Conservation (phyloP, 2,113 vertebrate species). For the Casuarius casuarius region DNA sequence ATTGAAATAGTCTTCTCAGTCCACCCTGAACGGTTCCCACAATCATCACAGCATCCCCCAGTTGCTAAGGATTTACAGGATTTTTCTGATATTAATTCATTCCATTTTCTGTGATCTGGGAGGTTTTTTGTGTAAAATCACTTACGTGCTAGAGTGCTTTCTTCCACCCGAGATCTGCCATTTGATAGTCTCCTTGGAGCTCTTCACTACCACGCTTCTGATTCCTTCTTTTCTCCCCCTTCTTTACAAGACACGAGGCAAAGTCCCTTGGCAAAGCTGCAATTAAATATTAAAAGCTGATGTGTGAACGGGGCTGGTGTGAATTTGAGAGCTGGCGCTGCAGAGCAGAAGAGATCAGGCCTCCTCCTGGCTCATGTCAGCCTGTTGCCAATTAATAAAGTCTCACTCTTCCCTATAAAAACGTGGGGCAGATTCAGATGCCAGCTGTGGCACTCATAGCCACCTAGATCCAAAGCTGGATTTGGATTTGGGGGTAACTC, state of each 20-base stretch:
- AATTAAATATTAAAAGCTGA: conserved; percentile 74
- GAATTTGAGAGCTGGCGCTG: conserved; percentile 13
- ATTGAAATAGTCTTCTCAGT: conserved; percentile 12
- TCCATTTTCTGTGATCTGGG: conserved; percentile 28
- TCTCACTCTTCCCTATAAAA: background rate
- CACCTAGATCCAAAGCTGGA: background rate
- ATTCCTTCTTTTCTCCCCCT: conserved; percentile 12
- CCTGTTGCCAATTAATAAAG: background rate
- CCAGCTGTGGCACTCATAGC: background rate
- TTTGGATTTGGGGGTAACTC: background rate
- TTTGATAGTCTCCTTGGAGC: conserved; percentile 48
- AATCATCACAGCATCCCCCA: background rate
- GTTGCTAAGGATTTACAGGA: background rate
- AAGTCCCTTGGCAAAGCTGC: conserved; percentile 54
- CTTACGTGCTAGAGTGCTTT: conserved; percentile 55
- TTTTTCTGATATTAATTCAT: conserved; percentile 51
- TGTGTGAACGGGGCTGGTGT: conserved; percentile 1
- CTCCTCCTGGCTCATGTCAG: background rate
- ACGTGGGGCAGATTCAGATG: background rate
- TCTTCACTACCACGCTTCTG: background rate
- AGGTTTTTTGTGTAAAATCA: conserved; percentile 48
- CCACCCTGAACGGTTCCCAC: conserved; percentile 42
- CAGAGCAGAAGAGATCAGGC: background rate
- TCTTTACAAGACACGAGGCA: conserved; percentile 21
- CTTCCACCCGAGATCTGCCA: conserved; percentile 34